Evolutionary conservation across 2,888 invertebrate genomes (phyloP), one percentile per base, ranked within the genome.

Genomic region (Mantis religiosa): DNA sequence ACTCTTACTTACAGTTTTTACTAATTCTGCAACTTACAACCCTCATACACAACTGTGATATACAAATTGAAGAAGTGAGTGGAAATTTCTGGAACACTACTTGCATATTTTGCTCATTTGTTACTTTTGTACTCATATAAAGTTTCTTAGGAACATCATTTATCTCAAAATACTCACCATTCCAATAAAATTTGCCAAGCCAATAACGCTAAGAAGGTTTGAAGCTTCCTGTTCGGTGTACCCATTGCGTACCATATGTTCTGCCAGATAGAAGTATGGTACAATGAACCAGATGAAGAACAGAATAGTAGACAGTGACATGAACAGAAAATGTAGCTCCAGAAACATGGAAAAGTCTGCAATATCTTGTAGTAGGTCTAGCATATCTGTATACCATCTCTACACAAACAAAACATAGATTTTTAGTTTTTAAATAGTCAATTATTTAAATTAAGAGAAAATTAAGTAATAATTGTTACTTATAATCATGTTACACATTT

Each of bases 251-350:
- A 95, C 95, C 94, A 98, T 96, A 92, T 97, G 96, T 92, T 98
- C 98, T 88, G 97, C 97, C 90, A 98, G 94, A 93, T 98, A 99
- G 93, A 99, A 97, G 94, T 99, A 99, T 25, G 98, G 98, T 89
- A 99, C 97, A 92, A 99, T 98, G 93, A 97, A 97, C 97, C 98
- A 98, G 92, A 97, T 96, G 93, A 98, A 99, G 88, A 99, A 95
- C 88, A 98, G 94, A 91, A 98, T 96, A 91, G 98, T 98, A 88
- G 98, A 97, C 27, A 98, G 92, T 89, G 97, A 97, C 92, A 98
- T 95, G 85, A 97, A 94, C 90, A 97, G 94, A 93, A 97, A 98
- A 91, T 97, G 97, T 89, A 95, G 93, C 92, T 96, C 96, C 92
- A 96, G 94, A 92, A 98, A 97, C 92, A 97, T 95, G 34, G 96